Evolutionary conservation across 2,888 invertebrate species (phyloP).

Genomic region (Ceraclea dissimilis): DNA sequence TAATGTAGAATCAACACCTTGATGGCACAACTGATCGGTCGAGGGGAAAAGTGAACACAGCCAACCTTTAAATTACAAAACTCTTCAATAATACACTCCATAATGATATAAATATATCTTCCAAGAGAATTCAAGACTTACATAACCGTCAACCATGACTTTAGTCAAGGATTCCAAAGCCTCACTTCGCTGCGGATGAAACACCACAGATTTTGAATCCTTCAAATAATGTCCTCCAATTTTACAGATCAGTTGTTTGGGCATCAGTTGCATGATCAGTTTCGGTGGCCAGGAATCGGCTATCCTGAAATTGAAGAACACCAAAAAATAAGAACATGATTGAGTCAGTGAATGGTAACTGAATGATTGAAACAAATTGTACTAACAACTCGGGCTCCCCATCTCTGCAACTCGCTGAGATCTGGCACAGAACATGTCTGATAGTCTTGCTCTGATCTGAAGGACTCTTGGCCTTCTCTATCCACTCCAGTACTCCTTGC

Average conservation of each 20-base stretch:
- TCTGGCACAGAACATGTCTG: constrained; percentile 58
- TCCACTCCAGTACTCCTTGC: constrained; percentile 86
- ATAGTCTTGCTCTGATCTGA: constrained; percentile 69
- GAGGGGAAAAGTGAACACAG: constrained; percentile 84
- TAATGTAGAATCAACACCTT: constrained; percentile 81
- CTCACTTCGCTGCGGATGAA: constrained; percentile 80
- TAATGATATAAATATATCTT: not conserved
- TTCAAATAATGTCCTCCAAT: constrained; percentile 83
- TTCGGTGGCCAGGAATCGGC: constrained; percentile 91
- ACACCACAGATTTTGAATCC: constrained; percentile 87
- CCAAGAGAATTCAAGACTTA: constrained; percentile 44
- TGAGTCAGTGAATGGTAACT: not conserved
- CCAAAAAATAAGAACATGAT: not conserved
- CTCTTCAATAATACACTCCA: not conserved
- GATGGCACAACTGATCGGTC: constrained; percentile 65
- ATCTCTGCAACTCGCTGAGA: constrained; percentile 60
- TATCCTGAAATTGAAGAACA: constrained; percentile 45
- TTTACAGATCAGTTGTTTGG: constrained; percentile 82
- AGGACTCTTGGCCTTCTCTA: constrained; percentile 77
- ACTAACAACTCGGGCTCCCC: constrained; percentile 81
- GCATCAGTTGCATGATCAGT: constrained; percentile 90
- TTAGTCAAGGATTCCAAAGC: constrained; percentile 82
- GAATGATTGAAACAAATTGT: not conserved
- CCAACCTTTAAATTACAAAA: constrained; percentile 60
- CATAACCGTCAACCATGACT: constrained; percentile 88